Evolutionary conservation across 1,140 invertebrate species (phyloP), one percentile per base, ranked within the genome.

Genomic region (Trissolcus basalis): DNA sequence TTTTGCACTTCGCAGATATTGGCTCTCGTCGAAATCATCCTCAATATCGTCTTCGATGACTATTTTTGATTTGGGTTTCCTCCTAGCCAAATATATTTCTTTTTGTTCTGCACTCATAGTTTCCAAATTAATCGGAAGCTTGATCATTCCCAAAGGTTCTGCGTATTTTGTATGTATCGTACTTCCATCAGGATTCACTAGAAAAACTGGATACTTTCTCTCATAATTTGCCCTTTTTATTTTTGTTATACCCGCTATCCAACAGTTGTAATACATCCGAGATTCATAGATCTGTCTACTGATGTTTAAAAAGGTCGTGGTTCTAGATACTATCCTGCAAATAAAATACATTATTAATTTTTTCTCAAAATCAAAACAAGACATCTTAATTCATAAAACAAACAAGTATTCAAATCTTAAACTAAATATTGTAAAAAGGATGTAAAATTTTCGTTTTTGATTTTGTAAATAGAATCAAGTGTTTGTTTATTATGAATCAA

Each of bases 181-280:
- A 48, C 96, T 95, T 49, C 96, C 96, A 91, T 98, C 93, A 1
- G 95, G 89, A 27, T 92, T 87, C 15, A 97, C 92, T 0, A 98
- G 80, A 44, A 91, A 83, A 0, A 94, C 94, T 58, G 93, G 94
- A 90, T 96, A 96, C 41, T 88, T 90, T 67, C 91, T 90, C n/a
- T 90, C 82, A 84, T 94, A 96, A 1, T 91, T 78, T 53, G 90
- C 88, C 70, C 94, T 89, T 68, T 93, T 91, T n/a, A 92, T 90
- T 81, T 91, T 92, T n/a, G 91, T 92, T 14, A 96, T 90, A 16
- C 90, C 89, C 9, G 93, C 90, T 58, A 92, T 90, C 88, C 92
- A 92, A 74, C 90, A 92, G 81, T 91, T 93, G 19, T 92, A 80
- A 77, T 84, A 81, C 72, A 47, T 3, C 27, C 6, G n/a, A 47